Conservation (phyloP, 2,888 invertebrate genomes). For the Nycteola revayana region DNA sequence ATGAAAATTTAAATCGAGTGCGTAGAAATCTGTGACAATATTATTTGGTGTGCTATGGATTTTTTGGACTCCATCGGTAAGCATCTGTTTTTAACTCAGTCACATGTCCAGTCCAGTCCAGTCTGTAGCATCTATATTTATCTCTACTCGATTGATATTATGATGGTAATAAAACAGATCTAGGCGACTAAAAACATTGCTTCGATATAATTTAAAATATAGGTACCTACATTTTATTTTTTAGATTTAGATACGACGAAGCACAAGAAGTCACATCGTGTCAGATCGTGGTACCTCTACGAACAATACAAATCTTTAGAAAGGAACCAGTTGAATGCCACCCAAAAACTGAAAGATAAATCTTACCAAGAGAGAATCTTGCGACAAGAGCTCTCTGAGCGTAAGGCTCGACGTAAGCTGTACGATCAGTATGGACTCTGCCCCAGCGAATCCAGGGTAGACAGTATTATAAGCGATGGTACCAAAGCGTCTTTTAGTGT, state of each 20-base stretch:
- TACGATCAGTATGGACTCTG: slow-evolving; percentile 46
- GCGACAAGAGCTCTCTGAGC: slow-evolving; percentile 57
- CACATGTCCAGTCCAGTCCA: too few relatives aligned
- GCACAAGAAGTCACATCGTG: slow-evolving; percentile 56
- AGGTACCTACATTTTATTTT: too few relatives aligned
- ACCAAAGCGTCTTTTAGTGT: slow-evolving; percentile 34
- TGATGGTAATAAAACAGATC: too few relatives aligned
- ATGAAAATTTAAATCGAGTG: slow-evolving; percentile 33
- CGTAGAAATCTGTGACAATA: too few relatives aligned
- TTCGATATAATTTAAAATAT: too few relatives aligned
- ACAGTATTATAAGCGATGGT: slow-evolving; percentile 29
- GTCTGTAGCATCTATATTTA: too few relatives aligned
- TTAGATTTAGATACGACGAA: slow-evolving; percentile 52
- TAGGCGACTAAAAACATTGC: too few relatives aligned
- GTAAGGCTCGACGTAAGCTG: slow-evolving; percentile 53
- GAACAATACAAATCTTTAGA: slow-evolving; percentile 72
- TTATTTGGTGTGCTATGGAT: slow-evolving; percentile 44
- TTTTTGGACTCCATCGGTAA: slow-evolving; percentile 63
- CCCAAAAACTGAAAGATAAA: slow-evolving; percentile 53
- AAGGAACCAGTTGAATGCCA: slow-evolving; percentile 59
- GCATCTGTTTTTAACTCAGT: too few relatives aligned
- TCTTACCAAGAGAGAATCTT: slow-evolving; percentile 60
- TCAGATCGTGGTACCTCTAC: slow-evolving; percentile 72
- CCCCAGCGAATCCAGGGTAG: slow-evolving; percentile 42
- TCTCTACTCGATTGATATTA: too few relatives aligned